These are phyloP conservation scores for Sinopyrophorus schimmeli DNA, from an alignment of 2,888 invertebrate species.

Conservation along the genomic window DNA sequence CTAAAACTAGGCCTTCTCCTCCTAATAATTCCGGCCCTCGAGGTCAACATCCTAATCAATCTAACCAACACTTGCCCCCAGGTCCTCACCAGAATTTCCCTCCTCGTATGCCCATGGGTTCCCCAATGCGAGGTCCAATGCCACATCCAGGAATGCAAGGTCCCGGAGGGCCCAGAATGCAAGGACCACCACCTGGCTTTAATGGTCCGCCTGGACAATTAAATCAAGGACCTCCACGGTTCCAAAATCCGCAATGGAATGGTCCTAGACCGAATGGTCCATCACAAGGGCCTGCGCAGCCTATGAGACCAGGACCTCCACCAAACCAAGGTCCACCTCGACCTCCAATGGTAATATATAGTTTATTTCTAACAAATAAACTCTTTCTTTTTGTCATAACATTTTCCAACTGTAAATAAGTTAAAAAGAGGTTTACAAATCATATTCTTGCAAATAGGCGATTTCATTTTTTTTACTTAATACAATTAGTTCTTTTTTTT, in stretches of 20 bases:
- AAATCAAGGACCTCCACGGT: slow-evolving; percentile 63
- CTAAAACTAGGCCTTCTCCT: slow-evolving; percentile 84
- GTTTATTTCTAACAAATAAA: slow-evolving; percentile 33
- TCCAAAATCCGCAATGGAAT: slow-evolving; percentile 64
- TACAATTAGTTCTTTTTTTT: too few species aligned
- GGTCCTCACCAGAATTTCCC: slow-evolving; percentile 63
- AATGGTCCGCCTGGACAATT: slow-evolving; percentile 62
- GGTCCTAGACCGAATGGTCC: slow-evolving; percentile 62
- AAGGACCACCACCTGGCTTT: slow-evolving; percentile 62
- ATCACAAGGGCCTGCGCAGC: slow-evolving; percentile 51
- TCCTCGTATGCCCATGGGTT: slow-evolving; percentile 56
- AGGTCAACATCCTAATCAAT: slow-evolving; percentile 64
- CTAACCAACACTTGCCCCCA: slow-evolving; percentile 61
- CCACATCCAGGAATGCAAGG: slow-evolving; percentile 58
- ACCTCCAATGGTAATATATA: slow-evolving; percentile 65
- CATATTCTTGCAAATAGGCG: too few species aligned
- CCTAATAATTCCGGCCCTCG: slow-evolving; percentile 66
- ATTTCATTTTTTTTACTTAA: too few species aligned
- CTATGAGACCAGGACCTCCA: slow-evolving; percentile 61
- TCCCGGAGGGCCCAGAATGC: slow-evolving; percentile 61
- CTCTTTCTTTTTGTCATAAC: too few species aligned
- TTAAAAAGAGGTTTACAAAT: too few species aligned
- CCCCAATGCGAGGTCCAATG: slow-evolving; percentile 54
- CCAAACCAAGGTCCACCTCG: slow-evolving; percentile 62
- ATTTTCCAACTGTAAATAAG: too few species aligned